Conservation (phyloP, 2,797 vertebrate genomes). For the Paedocypris micromegethes region DNA sequence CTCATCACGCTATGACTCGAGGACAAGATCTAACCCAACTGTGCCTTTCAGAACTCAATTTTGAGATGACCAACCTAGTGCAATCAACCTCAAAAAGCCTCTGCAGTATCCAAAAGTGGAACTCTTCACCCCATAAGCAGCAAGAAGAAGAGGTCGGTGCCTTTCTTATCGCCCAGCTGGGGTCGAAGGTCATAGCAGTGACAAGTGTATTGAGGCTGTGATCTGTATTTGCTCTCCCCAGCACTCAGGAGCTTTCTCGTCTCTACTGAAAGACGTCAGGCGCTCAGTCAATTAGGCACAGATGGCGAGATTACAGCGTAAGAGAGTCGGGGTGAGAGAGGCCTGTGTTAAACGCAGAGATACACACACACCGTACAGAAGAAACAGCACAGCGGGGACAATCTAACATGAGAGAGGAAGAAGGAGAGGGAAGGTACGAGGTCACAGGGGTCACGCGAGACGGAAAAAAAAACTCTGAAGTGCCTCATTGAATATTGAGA, state of each 20-base stretch:
- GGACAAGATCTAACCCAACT: too few relatives aligned
- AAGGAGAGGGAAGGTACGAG: conserved; percentile 17
- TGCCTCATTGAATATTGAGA: conserved; percentile 28
- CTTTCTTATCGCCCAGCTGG: neutral
- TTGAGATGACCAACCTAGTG: too few relatives aligned
- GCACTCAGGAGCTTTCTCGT: conserved; percentile 27
- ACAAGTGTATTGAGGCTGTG: conserved; percentile 28
- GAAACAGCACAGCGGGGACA: conserved; percentile 37
- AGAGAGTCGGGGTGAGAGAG: conserved; percentile 34
- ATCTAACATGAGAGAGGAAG: conserved; percentile 45
- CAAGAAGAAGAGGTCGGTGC: neutral
- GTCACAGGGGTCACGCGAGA: conserved; percentile 15
- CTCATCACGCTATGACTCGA: too few relatives aligned
- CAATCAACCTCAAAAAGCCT: too few relatives aligned
- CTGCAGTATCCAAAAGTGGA: too few relatives aligned
- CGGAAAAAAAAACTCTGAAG: conserved; percentile 20
- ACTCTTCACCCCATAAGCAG: conserved; percentile 1
- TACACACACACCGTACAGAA: conserved; percentile 42
- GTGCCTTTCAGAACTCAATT: too few relatives aligned
- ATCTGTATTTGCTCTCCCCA: conserved; percentile 25
- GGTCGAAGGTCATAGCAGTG: conserved; percentile 27
- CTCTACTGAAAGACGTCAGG: conserved; percentile 30
- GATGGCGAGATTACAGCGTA: conserved; percentile 44
- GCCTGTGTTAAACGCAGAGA: conserved; percentile 38
- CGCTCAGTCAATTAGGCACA: conserved; percentile 50